Conservation (phyloP, 2,797 vertebrate species). For the Falco rusticolus region DNA sequence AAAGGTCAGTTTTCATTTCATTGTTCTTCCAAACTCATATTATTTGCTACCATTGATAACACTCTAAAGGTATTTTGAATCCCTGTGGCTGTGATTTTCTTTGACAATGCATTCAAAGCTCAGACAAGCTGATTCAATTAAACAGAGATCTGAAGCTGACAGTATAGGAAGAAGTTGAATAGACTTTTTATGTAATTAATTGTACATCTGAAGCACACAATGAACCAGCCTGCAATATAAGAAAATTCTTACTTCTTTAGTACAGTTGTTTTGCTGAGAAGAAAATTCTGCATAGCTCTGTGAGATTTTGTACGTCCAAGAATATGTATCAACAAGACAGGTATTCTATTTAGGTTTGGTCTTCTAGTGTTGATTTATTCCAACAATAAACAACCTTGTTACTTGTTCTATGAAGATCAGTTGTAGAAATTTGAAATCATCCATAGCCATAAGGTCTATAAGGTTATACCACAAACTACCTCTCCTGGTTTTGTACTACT, state of each 20-base stretch:
- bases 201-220: constrained; percentile 16
- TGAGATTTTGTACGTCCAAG: neutral
- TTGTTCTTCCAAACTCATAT: constrained; percentile 17
- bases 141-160: constrained; percentile 40
- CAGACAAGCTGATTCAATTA: constrained; percentile 42
- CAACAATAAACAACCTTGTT: neutral
- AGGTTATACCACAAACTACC: neutral
- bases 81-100: constrained; percentile 23
- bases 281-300: neutral
- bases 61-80: constrained; percentile 25
- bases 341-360: neutral
- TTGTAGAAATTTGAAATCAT: neutral
- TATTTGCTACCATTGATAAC: constrained; percentile 17
- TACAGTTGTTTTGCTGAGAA: neutral
- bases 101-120: constrained; percentile 51
- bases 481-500: neutral
- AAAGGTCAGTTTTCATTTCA: constrained; percentile 34
- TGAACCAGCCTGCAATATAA: neutral
- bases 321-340: neutral
- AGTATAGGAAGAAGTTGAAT: constrained; percentile 8
- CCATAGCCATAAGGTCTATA: neutral
- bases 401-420: neutral
- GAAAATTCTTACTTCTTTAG: neutral
- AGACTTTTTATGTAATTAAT: constrained; percentile 53
- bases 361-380: neutral